A percentile compares a stretch with the other conserved stretches of the same genome.
Conservation (phyloP, 2,797 vertebrate species). For the Moxostoma hubbsi region DNA sequence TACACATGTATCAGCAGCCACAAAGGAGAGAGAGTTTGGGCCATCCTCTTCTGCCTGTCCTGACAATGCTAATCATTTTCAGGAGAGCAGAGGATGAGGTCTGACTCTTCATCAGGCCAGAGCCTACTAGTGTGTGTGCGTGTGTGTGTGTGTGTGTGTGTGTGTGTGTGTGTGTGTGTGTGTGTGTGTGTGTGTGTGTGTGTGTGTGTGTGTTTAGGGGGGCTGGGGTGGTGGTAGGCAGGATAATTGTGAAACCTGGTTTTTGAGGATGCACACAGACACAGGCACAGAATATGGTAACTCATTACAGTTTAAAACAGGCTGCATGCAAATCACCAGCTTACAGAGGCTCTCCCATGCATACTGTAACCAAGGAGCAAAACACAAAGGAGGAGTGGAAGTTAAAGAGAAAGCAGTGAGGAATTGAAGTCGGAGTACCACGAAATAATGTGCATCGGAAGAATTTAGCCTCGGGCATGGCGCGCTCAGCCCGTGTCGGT, state of each 20-base stretch:
- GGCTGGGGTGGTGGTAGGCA: conserved; percentile 69
- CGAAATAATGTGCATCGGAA: conserved; percentile 91
- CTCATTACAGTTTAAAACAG: conserved; percentile 92
- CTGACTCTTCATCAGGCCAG: conserved; percentile 72
- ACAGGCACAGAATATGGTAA: conserved; percentile 84
- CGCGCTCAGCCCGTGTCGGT: conserved; percentile 92
- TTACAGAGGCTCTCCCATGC: conserved; percentile 29
- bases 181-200: background rate
- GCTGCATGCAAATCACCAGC: conserved; percentile 83
- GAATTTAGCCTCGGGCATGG: conserved; percentile 89
- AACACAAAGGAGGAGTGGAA: conserved; percentile 78
- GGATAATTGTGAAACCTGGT: conserved; percentile 74
- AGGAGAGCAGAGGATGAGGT: conserved; percentile 84
- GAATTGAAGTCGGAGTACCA: conserved; percentile 85
- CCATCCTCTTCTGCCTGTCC: conserved; percentile 77
- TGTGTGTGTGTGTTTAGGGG: conserved; percentile 3
- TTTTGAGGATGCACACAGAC: conserved; percentile 79
- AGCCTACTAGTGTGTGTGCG: no score
- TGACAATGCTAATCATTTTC: conserved; percentile 94
- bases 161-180: conserved; percentile 9
- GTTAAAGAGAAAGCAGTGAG: conserved; percentile 78
- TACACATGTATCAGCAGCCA: conserved; percentile 36
- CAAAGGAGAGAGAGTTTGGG: conserved; percentile 18
- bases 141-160: background rate
- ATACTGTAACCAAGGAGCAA: conserved; percentile 37